Evolutionary conservation across 2,113 vertebrate genomes (phyloP), one percentile per base, ranked within the genome.

Genomic region (Condylura cristata): DNA sequence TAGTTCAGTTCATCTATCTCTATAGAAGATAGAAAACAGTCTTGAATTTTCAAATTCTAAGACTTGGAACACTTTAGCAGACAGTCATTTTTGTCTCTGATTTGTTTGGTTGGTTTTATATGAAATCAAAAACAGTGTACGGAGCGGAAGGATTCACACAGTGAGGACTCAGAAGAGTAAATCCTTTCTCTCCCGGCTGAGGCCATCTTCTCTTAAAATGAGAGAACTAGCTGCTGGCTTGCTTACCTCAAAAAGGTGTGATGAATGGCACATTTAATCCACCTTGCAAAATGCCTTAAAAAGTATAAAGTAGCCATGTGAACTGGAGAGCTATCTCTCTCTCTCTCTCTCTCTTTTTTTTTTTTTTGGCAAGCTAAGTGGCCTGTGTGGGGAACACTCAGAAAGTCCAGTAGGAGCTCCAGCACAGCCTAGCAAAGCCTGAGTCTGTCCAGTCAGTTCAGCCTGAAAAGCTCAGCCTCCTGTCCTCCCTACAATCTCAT

Each of bases 21-120:
- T 22, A 17, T 0, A 61, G 18, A 86, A 79, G 75, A 17, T 0
- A 61, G 18, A 86, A 79, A 80, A 70, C 46, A 8, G 51, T 56
- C 63, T 41, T 26, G 14, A 13, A 30, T 34, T 83, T 60, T 74
- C 65, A 88, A 74, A 89, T 51, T 4, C 12, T 76, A 74, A 82
- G 79, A 51, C 71, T 70, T 75, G 34, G 60, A 28, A 24, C 51
- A 66, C 88, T 34, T 91, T 71, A 83, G 78, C n/a, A 66, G 92
- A 81, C 20, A 17, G 18, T 83, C 46, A 12, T 24, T 63, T 83
- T 86, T 46, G 24, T 18, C 44, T 88, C 72, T 70, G 12, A 30
- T 39, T 86, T 9, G 3, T 39, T 56, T 46, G 28, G 34, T 70
- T 58, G 41, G 66, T 58, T 74, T 90, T 37, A 16, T 10, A 30